Evolutionary conservation across 2,888 invertebrate species (phyloP).

Genomic region (Hemicrepidius hirtus): DNA sequence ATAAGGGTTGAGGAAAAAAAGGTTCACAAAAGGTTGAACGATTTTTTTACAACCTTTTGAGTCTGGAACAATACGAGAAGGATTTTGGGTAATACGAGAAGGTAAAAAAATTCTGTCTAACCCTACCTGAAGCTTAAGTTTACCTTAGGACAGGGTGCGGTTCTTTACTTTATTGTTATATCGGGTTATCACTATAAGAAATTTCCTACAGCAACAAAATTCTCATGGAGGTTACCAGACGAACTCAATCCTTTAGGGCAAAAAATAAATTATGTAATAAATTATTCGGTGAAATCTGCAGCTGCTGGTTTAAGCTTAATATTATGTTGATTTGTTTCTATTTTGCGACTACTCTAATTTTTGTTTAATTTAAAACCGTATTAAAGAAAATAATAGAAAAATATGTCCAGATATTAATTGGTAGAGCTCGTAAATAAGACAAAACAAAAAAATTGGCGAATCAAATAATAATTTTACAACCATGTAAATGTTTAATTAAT

Average conservation of each 20-base stretch:
- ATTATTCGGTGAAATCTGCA: too few relatives aligned
- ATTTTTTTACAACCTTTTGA: slow-evolving; percentile 50
- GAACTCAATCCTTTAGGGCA: slow-evolving; percentile 2
- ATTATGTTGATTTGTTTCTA: too few relatives aligned
- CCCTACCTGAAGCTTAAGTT: slow-evolving; percentile 33
- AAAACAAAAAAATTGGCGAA: too few relatives aligned
- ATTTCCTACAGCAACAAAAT: not conserved
- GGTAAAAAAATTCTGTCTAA: slow-evolving; percentile 39
- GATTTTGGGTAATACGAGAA: slow-evolving; percentile 48
- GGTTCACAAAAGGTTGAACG: slow-evolving; percentile 47
- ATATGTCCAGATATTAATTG: too few relatives aligned
- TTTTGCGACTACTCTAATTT: too few relatives aligned
- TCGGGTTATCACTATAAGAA: slow-evolving; percentile 28
- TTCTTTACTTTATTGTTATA: slow-evolving; percentile 28
- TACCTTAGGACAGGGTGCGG: slow-evolving; percentile 20
- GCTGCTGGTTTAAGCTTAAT: too few relatives aligned
- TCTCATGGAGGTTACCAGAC: not conserved
- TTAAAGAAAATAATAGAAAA: too few relatives aligned
- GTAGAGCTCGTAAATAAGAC: too few relatives aligned
- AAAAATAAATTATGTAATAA: not conserved
- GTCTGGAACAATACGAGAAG: slow-evolving; percentile 43
- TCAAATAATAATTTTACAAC: too few relatives aligned
- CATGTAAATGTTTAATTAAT: too few relatives aligned
- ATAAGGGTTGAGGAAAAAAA: slow-evolving; percentile 48
- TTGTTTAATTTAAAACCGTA: too few relatives aligned